Evolutionary conservation across 1,140 invertebrate genomes (phyloP).

Genomic region (Diachasmimorpha longicaudata): DNA sequence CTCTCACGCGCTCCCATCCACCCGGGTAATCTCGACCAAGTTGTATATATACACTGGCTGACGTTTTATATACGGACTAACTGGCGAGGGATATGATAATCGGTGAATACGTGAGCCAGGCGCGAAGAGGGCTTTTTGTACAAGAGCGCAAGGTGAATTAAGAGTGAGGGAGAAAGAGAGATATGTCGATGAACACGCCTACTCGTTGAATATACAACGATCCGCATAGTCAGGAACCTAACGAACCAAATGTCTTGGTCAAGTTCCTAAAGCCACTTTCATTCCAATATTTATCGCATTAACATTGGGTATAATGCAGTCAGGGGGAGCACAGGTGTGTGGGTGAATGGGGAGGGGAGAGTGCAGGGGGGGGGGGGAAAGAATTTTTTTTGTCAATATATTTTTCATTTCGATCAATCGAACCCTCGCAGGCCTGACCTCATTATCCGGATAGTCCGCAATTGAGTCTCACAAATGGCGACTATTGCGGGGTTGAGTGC

Average conservation of each 20-base stretch:
- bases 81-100: conserved; percentile 22
- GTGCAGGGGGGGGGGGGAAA: too few species aligned
- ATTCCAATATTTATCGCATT: not conserved
- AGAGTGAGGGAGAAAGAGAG: conserved; percentile 4
- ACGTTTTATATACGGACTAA: conserved; percentile 7
- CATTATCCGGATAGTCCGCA: too few species aligned
- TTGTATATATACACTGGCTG: not conserved
- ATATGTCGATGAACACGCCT: conserved; percentile 27
- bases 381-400: too few species aligned
- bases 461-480: too few species aligned
- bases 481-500: too few species aligned
- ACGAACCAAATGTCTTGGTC: conserved; percentile 28
- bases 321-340: not conserved
- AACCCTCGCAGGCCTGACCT: too few species aligned
- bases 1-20: not conserved
- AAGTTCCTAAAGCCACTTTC: not conserved
- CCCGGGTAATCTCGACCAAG: not conserved
- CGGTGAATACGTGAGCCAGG: conserved; percentile 20
- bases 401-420: too few species aligned
- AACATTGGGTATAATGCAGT: not conserved
- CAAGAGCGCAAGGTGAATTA: conserved; percentile 9
- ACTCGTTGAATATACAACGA: conserved; percentile 36
- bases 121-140: not conserved
- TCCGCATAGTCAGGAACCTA: conserved; percentile 31
- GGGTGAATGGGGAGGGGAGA: too few species aligned